Base-by-base conservation (phyloP, 2,797 vertebrate genomes). In the Alca torda region DNA sequence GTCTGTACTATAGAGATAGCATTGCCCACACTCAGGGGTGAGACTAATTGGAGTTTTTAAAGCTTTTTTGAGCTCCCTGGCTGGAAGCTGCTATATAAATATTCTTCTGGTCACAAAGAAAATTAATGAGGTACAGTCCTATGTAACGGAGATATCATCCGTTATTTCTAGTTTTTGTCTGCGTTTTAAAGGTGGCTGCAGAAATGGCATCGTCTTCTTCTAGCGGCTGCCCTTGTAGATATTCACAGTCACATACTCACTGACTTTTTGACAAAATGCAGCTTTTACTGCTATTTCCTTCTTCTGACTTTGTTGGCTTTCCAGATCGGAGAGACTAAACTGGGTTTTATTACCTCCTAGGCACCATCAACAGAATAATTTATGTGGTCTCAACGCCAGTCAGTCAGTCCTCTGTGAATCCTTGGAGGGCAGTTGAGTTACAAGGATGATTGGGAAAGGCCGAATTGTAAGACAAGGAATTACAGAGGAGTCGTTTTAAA, bases 281-380 rank as follows among this genome's bases (percentile, higher is more conserved):
- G 54, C 43, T 93, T 94, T 93, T 92, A 92, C 37, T 84, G 65
- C 39, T 80, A 19, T 93, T 95, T 93, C 73, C 75, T 77, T 74
- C 67, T 86, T 54, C 61, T 91, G 67, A 77, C 68, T 85, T 85
- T 2, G 4, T 30, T 89, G 68, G 57, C 64, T 94, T 93, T 89
- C 46, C 54, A 81, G 87, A 91, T 94, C 65, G 69, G 75, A 85
- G 87, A 65, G 86, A 80, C 86, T 87, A 68, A 69, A 87, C 84
- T 85, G 68, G 63, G 77, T 95, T 93, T 95, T 95, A 94, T 94
- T 93, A 80, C 93, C 37, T 96, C 37, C 88, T 69, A 61, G 89
- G 73, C 73, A 87, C 64, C 65, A 73, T 54, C 76, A 85, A 85
- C 75, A 89, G 92, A 94, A 92, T 95, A 90, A 89, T 94, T 95